Base-by-base conservation (phyloP, 2,888 invertebrate species). In the Parascotia fuliginaria region DNA sequence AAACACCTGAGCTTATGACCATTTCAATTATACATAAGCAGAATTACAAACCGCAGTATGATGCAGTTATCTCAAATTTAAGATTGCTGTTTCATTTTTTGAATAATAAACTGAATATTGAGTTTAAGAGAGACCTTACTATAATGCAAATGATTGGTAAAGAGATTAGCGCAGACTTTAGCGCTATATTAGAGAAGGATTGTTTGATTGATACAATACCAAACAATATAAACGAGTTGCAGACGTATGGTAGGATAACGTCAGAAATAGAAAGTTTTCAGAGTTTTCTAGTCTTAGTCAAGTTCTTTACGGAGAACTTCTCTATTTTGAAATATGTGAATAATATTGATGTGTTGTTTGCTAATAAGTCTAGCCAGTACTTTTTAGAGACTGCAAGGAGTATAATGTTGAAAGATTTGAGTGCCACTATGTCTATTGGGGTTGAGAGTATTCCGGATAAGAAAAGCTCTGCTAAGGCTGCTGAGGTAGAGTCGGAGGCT, bases 381-480 rank as follows among this genome's bases (percentile, higher is more conserved):
- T 95, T 96, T 57, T 81, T 96, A 45, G 93, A 94, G 46, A 92
- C 90, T 40, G 96, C 97, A 0, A 91, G 95, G 28, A 89, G 84
- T 52, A 94, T 97, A 36, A 96, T 97, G 94, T 93, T 94, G 43
- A 95, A 96, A 73, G 97, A 97, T 82, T 92, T 98, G 42, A 96
- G 97, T 79, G 94, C 95, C 59, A 95, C 95, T 66, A 93, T 94
- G 76, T 85, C 92, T 7, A 90, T 94, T 57, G 93, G 93, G 0
- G 90, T 93, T 0, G 92, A 92, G 44, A 90, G 78, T 39, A 78
- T 89, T 55, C 84, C 86, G 0, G 79, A 75, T 3, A 56, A 6
- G 0, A 24, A 57, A 1, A 31, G 50, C 3, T 27, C 52, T 6
- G 49, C 48, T 14, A 61, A 50, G 24, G 42, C 58, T 13, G 38